Conservation (phyloP, 2,888 invertebrate genomes). For the Crematogaster levior region DNA sequence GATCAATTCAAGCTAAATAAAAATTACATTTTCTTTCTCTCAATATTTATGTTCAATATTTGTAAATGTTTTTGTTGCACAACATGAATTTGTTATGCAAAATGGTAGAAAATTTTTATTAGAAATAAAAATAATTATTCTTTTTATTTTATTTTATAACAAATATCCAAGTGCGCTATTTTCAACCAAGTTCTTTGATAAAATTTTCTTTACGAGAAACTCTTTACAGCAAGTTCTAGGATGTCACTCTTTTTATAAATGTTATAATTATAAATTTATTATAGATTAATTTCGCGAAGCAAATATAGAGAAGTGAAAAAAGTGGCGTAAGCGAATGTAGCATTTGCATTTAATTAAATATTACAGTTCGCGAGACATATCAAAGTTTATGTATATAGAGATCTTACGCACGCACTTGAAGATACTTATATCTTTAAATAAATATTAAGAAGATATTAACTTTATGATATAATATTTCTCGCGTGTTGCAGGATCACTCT, state of each 20-base stretch:
- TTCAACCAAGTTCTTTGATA: neutral
- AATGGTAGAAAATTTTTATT: neutral
- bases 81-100: neutral
- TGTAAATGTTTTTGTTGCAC: neutral
- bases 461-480: neutral
- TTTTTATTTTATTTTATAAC: slow-evolving; percentile 1
- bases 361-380: neutral
- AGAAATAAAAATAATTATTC: neutral
- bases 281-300: neutral
- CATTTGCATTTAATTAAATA: slow-evolving; percentile 37
- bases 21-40: neutral
- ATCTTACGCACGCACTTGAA: neutral
- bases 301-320: neutral
- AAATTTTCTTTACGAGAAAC: neutral
- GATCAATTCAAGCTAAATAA: neutral
- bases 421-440: neutral
- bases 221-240: neutral
- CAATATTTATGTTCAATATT: neutral
- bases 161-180: neutral
- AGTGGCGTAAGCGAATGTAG: neutral
- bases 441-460: slow-evolving; percentile 3
- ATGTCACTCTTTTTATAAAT: neutral
- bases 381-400: neutral
- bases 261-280: slow-evolving; percentile 28
- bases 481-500: neutral